Percentiles rank a stretch among this genome's conserved stretches.
Evolutionary conservation across 2,113 vertebrate species (phyloP).

Genomic region (Prionailurus viverrinus): DNA sequence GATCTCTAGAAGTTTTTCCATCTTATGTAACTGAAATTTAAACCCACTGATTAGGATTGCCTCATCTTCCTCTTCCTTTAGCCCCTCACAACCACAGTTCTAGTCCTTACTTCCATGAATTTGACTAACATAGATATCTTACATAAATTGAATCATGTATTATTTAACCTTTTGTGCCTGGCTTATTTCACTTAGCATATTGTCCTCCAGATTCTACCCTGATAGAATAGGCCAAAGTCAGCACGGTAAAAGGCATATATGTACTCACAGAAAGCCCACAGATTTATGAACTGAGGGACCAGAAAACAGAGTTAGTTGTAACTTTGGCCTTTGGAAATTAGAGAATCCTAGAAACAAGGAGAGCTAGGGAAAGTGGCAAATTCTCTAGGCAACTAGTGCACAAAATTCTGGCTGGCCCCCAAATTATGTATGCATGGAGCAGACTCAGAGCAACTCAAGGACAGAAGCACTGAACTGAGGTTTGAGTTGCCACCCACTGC

Average conservation of each 20-base stretch:
- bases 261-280: not conserved
- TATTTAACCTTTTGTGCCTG: not conserved
- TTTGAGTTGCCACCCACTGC: not conserved
- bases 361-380: not conserved
- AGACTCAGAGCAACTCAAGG: not conserved
- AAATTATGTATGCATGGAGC: not conserved
- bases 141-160: not conserved
- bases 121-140: not conserved
- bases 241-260: not conserved
- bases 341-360: not conserved
- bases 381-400: not conserved
- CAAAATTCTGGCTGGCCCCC: not conserved
- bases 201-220: not conserved
- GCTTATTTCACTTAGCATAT: not conserved
- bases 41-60: not conserved
- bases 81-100: not conserved
- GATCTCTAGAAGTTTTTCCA: not conserved
- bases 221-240: not conserved
- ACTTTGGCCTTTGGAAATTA: not conserved
- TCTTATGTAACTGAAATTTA: not conserved
- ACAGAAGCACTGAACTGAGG: not conserved
- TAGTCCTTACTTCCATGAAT: not conserved
- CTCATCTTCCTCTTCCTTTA: not conserved
- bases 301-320: not conserved
- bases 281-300: not conserved